These are phyloP conservation scores for Apamea epomidion DNA, from an alignment of 2,888 invertebrate species.

Conservation along the genomic window DNA sequence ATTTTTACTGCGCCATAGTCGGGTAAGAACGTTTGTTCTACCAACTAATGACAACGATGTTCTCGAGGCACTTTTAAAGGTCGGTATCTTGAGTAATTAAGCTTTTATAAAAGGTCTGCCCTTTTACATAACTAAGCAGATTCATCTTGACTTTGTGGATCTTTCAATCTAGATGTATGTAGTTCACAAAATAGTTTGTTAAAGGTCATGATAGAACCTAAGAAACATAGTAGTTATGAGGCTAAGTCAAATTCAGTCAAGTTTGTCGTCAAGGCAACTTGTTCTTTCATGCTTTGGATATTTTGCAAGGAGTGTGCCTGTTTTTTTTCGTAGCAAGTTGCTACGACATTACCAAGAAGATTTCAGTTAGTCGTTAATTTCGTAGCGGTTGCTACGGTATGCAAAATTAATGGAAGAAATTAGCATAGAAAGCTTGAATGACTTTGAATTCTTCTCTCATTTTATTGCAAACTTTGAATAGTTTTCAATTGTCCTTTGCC, in stretches of 20 bases:
- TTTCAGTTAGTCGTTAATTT: not conserved
- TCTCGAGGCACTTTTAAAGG: conserved; percentile 39
- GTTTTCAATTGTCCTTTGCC: not conserved
- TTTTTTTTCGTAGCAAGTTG: not conserved
- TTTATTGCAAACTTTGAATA: not conserved
- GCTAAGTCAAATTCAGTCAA: not conserved
- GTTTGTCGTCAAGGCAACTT: not conserved
- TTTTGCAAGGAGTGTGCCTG: not conserved
- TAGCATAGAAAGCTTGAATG: not conserved
- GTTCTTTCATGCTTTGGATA: not conserved
- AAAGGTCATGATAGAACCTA: not conserved
- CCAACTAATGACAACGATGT: conserved; percentile 42
- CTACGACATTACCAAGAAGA: not conserved
- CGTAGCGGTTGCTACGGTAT: not conserved
- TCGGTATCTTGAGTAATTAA: conserved; percentile 42
- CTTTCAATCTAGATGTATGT: not conserved
- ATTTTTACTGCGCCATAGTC: conserved; percentile 47
- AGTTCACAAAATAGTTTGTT: conserved; percentile 3
- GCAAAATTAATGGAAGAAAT: no score
- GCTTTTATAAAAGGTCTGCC: conserved; percentile 37
- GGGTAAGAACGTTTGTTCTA: conserved; percentile 38
- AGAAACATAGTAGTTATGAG: not conserved
- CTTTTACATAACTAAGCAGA: conserved; percentile 38
- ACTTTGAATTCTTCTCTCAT: not conserved
- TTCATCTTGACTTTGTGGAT: not conserved